These are phyloP conservation scores for Takifugu rubripes DNA, from an alignment of 2,797 vertebrate genomes.

Conservation along the genomic window DNA sequence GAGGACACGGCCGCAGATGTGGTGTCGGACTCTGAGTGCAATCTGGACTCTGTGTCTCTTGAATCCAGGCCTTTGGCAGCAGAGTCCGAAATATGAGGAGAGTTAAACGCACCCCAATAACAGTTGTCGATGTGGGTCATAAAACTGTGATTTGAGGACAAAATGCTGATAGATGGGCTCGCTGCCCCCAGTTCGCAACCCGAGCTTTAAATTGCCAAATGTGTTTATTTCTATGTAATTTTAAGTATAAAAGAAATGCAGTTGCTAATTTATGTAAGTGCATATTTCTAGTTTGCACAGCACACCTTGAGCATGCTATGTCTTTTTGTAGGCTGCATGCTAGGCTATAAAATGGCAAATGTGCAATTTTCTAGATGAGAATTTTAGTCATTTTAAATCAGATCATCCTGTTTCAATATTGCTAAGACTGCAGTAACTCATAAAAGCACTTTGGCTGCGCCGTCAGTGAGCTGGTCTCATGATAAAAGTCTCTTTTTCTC, in stretches of 20 bases:
- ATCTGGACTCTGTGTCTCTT: conserved; percentile 82
- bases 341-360: too few relatives aligned
- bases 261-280: conserved; percentile 13
- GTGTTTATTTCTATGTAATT: not conserved
- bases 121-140: conserved; percentile 41
- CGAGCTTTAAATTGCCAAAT: conserved; percentile 5
- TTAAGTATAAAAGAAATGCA: conserved; percentile 1
- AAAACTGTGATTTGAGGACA: conserved; percentile 28
- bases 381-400: not conserved
- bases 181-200: conserved; percentile 25
- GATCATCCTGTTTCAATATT: not conserved
- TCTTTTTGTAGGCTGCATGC: conserved; percentile 12
- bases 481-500: conserved; percentile 29
- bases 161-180: conserved; percentile 23
- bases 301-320: conserved; percentile 15
- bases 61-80: conserved; percentile 86
- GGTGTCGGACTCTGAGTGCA: conserved; percentile 80
- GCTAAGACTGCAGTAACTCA: not conserved
- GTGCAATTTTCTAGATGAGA: too few relatives aligned
- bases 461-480: conserved; percentile 76
- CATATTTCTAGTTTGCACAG: conserved; percentile 39
- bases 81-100: conserved; percentile 88
- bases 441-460: not conserved
- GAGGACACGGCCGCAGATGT: conserved; percentile 82
- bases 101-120: conserved; percentile 48